Conservation (phyloP, 2,113 vertebrate species). For the Leptosomus discolor region DNA sequence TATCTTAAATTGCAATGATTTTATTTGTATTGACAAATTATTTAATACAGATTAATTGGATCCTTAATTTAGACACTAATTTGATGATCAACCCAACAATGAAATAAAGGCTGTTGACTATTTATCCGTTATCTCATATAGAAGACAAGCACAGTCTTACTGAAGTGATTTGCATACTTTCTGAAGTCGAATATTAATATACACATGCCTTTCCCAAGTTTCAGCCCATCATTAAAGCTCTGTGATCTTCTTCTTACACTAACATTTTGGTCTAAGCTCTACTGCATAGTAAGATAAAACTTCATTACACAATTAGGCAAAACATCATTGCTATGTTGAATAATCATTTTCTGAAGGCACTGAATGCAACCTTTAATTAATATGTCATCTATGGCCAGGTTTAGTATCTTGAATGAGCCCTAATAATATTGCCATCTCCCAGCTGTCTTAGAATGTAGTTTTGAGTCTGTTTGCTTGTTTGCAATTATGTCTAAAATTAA, state of each 20-base stretch:
- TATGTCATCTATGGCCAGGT: conserved; percentile 48
- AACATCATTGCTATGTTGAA: conserved; percentile 45
- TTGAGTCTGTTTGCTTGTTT: neutral
- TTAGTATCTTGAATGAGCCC: conserved; percentile 30
- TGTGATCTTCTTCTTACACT: neutral
- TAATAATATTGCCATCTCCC: conserved; percentile 8
- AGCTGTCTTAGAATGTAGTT: neutral
- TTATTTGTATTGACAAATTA: neutral
- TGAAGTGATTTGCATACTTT: conserved; percentile 14
- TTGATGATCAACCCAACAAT: neutral
- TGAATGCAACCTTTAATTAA: conserved; percentile 59
- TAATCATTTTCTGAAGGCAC: conserved; percentile 55
- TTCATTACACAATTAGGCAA: conserved; percentile 8
- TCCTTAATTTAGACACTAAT: conserved; percentile 4
- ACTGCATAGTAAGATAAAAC: neutral
- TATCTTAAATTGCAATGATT: neutral
- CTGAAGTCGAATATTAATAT: neutral
- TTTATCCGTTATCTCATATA: neutral
- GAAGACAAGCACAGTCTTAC: neutral
- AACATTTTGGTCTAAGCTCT: neutral
- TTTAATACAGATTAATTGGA: neutral
- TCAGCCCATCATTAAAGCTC: neutral
- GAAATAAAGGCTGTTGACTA: conserved; percentile 4
- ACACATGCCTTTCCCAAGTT: neutral
- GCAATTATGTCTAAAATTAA: neutral